phyloP scores from a whole-genome alignment of 1,140 invertebrate genomes.

The Trichoplusia ni region DNA sequence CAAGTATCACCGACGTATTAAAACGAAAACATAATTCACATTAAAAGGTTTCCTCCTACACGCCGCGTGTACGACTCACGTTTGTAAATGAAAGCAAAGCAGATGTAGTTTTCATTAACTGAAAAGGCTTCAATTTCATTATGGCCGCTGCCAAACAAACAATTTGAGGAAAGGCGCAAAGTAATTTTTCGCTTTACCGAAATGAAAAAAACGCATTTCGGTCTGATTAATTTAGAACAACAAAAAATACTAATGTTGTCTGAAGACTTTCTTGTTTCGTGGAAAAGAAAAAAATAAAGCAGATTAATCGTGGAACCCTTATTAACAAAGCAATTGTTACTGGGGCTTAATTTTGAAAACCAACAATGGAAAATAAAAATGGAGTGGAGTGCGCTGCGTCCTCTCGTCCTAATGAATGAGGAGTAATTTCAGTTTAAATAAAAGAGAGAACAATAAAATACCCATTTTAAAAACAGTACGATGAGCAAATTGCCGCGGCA shows the following conservation, averaged over 20 bases:
- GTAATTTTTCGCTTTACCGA: not conserved
- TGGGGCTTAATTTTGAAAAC: slow-evolving; percentile 72
- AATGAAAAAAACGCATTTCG: slow-evolving; percentile 26
- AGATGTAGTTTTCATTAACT: slow-evolving; percentile 25
- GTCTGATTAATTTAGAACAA: slow-evolving; percentile 34
- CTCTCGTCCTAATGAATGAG: slow-evolving; percentile 70
- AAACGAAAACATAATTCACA: not conserved
- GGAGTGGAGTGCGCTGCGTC: slow-evolving; percentile 58
- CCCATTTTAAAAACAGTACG: slow-evolving; percentile 65
- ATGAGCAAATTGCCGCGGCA: slow-evolving; percentile 64
- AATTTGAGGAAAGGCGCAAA: slow-evolving; percentile 13
- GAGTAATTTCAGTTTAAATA: slow-evolving; percentile 75
- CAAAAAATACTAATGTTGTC: slow-evolving; percentile 35
- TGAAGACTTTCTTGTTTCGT: slow-evolving; percentile 40
- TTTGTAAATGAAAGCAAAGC: slow-evolving; percentile 14
- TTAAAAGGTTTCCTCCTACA: not conserved
- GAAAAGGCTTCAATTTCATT: slow-evolving; percentile 31
- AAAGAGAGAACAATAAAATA: slow-evolving; percentile 73
- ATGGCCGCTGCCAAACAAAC: slow-evolving; percentile 26
- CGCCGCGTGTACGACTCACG: not conserved
- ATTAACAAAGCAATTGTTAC: slow-evolving; percentile 74
- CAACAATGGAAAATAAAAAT: slow-evolving; percentile 76
- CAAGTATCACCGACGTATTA: too few relatives aligned
- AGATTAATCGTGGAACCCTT: slow-evolving; percentile 62
- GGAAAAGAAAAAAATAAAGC: slow-evolving; percentile 52